phyloP scores from a whole-genome alignment of 2,113 vertebrate genomes.

The Camelus bactrianus region DNA sequence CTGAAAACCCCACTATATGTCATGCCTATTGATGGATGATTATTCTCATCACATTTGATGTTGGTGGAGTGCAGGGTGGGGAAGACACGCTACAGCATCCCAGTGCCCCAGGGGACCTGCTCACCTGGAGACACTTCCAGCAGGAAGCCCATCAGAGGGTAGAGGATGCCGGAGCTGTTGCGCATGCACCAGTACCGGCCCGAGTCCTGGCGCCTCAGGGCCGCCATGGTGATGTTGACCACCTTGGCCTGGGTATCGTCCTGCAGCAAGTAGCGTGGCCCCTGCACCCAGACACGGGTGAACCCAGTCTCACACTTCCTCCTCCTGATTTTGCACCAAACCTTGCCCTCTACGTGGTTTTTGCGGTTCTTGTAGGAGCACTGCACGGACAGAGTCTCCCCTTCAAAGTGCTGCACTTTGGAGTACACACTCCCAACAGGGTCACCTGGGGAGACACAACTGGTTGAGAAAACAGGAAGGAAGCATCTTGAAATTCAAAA shows the following conservation, averaged over 20 bases:
- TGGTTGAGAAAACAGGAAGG: not conserved
- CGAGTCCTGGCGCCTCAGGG: conserved; percentile 79
- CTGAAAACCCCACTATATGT: not conserved
- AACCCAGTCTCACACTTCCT: fast-evolving
- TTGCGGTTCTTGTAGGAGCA: conserved; percentile 52
- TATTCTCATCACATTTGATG: no score
- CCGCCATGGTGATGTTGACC: conserved; percentile 66
- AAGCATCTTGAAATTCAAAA: not conserved
- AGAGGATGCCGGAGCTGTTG: fast-evolving
- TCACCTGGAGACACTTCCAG: conserved; percentile 84
- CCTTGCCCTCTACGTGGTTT: fast-evolving
- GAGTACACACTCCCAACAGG: fast-evolving
- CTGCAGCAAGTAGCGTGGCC: fast-evolving
- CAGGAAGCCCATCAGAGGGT: not conserved
- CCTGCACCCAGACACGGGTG: fast-evolving
- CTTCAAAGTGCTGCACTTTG: not conserved
- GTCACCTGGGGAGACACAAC: conserved; percentile 67
- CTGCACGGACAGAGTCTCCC: conserved; percentile 52
- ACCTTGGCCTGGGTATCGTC: fast-evolving
- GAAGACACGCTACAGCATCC: not conserved
- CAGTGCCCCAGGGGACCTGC: not conserved
- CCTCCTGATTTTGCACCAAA: not conserved
- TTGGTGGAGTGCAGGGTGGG: not conserved
- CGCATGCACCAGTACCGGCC: conserved; percentile 76
- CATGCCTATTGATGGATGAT: fast-evolving